Percentiles rank a stretch among this genome's conserved stretches.
These are phyloP conservation scores for Macroramphosus scolopax DNA, from an alignment of 2,797 vertebrate genomes.

Conservation along the genomic window DNA sequence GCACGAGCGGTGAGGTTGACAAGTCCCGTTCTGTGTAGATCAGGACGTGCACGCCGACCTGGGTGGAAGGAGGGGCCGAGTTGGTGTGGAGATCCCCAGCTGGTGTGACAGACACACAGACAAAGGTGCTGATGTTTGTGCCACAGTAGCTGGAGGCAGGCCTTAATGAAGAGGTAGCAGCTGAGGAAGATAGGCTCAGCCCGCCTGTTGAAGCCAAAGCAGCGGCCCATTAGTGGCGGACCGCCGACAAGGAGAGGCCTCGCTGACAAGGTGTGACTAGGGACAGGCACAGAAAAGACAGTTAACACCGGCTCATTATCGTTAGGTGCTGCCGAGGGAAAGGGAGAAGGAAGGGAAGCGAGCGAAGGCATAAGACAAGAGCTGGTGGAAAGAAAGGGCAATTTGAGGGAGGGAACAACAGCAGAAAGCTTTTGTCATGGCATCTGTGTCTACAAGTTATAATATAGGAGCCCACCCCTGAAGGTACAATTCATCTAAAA, in stretches of 20 bases:
- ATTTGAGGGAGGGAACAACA: slow-evolving; percentile 22
- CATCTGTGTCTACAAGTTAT: slow-evolving; percentile 36
- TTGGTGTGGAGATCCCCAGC: slow-evolving; percentile 30
- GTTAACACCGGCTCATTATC: slow-evolving; percentile 56
- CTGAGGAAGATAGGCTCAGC: slow-evolving; percentile 47
- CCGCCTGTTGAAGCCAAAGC: slow-evolving; percentile 51
- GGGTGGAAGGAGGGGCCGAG: slow-evolving; percentile 3
- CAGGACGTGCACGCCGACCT: slow-evolving; percentile 8
- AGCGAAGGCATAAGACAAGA: slow-evolving; percentile 4
- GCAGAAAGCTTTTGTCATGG: slow-evolving; percentile 25
- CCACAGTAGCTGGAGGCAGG: slow-evolving; percentile 37
- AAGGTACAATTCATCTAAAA: slow-evolving; percentile 36
- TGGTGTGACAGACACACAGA: slow-evolving; percentile 37
- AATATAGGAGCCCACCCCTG: slow-evolving; percentile 38
- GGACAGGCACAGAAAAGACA: slow-evolving; percentile 39
- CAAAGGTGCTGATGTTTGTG: slow-evolving; percentile 49
- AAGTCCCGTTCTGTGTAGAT: background rate
- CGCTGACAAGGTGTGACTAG: slow-evolving; percentile 51
- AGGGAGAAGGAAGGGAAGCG: slow-evolving; percentile 10
- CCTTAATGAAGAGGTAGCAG: slow-evolving; percentile 66
- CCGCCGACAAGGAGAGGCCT: slow-evolving; percentile 35
- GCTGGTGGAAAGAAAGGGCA: slow-evolving; percentile 4
- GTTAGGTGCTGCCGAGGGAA: slow-evolving; percentile 25
- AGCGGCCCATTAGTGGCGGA: slow-evolving; percentile 54
- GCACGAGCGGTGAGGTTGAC: background rate